Evolutionary conservation across 2,113 vertebrate genomes (phyloP).

Genomic region (Progne subis): DNA sequence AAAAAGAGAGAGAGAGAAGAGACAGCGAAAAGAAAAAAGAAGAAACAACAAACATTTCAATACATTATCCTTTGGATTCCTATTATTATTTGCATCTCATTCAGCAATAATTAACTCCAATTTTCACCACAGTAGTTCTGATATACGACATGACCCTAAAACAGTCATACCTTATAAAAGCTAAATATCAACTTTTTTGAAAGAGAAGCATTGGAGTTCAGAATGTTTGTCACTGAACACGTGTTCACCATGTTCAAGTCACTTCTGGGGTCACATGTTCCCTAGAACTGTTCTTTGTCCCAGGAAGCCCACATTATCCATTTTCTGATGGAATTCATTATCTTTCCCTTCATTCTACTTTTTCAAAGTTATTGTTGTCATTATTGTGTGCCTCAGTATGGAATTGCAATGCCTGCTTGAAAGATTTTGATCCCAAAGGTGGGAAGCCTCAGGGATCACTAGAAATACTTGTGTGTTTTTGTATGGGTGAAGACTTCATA

Average conservation of each 20-base stretch:
- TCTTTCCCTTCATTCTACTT: not conserved
- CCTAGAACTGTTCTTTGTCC: not conserved
- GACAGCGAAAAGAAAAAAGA: not conserved
- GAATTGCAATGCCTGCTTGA: not conserved
- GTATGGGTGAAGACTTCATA: not conserved
- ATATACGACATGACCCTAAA: not conserved
- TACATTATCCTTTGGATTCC: not conserved
- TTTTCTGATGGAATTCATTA: not conserved
- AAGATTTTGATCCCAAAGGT: not conserved
- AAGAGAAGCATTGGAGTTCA: not conserved
- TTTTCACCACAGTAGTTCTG: conserved; percentile 18
- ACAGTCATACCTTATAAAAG: not conserved
- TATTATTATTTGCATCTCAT: not conserved
- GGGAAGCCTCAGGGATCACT: not conserved
- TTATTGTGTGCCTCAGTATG: not conserved
- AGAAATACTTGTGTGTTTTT: not conserved
- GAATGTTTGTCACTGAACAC: not conserved
- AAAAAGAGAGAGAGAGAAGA: accelerated
- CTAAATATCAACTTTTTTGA: not conserved
- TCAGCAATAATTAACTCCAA: not conserved
- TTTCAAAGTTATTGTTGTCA: not conserved
- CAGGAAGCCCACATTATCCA: not conserved
- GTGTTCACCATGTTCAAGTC: not conserved
- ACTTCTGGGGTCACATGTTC: not conserved
- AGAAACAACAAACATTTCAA: conserved; percentile 10